phyloP scores from a whole-genome alignment of 2,888 invertebrate genomes.

The Mellilla xanthometata region DNA sequence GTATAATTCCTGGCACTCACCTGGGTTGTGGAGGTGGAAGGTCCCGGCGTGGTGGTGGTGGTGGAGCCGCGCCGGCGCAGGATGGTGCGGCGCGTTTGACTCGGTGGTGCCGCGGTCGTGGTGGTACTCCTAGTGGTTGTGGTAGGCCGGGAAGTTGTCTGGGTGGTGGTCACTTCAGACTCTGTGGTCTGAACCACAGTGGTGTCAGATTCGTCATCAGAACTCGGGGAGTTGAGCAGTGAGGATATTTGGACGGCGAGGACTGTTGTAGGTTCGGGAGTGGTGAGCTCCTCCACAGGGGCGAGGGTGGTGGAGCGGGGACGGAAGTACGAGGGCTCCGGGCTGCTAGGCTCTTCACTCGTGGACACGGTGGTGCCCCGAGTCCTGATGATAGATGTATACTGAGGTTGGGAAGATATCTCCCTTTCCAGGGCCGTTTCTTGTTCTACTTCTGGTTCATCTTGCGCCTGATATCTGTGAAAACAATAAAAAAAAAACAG shows the following conservation, averaged over 20 bases:
- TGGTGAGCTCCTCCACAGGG: constrained; percentile 42
- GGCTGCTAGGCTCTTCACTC: constrained; percentile 41
- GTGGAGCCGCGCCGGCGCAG: constrained; percentile 56
- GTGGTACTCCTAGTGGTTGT: constrained; percentile 39
- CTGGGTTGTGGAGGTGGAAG: constrained; percentile 61
- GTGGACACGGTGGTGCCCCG: constrained; percentile 54
- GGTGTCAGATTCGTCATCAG: constrained; percentile 47
- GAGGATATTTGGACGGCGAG: constrained; percentile 74
- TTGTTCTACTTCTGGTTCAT: constrained; percentile 53
- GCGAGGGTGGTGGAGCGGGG: constrained; percentile 54
- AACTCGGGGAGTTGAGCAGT: constrained; percentile 59
- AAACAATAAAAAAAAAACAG: constrained; percentile 2
- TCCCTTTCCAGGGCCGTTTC: constrained; percentile 68
- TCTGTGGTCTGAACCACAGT: constrained; percentile 45
- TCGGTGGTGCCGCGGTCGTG: constrained; percentile 35
- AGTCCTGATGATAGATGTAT: constrained; percentile 63
- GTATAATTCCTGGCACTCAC: constrained; percentile 82
- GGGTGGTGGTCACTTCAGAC: constrained; percentile 47
- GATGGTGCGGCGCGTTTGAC: constrained; percentile 44
- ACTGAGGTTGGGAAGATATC: constrained; percentile 70
- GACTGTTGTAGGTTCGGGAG: constrained; percentile 68
- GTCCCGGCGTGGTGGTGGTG: constrained; percentile 45
- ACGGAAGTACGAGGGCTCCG: constrained; percentile 54
- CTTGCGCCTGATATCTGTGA: constrained; percentile 57
- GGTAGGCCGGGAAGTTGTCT: constrained; percentile 46